Conservation (phyloP, 2,113 vertebrate species). For the Pituophis catenifer region DNA sequence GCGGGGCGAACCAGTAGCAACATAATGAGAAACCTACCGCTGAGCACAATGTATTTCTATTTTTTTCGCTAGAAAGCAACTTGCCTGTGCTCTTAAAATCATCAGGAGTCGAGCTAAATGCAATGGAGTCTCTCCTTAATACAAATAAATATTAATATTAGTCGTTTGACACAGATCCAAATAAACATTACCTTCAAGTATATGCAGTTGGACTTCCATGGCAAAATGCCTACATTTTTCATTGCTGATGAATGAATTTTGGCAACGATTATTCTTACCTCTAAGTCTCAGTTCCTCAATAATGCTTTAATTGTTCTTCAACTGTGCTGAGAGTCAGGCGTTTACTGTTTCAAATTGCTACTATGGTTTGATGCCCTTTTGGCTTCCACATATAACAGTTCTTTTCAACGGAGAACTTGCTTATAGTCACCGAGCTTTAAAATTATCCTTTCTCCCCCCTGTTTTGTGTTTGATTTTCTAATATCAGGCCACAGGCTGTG, state of each 20-base stretch:
- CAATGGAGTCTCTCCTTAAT: neutral
- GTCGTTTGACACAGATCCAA: neutral
- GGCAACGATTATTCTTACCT: neutral
- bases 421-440: slow-evolving; percentile 35
- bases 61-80: neutral
- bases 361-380: slow-evolving; percentile 34
- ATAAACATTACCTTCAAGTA: neutral
- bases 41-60: neutral
- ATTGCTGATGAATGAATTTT: neutral
- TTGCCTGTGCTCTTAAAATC: neutral
- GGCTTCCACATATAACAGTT: slow-evolving; percentile 25
- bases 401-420: neutral
- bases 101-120: neutral
- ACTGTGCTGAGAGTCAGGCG: slow-evolving; percentile 1
- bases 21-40: too few species aligned
- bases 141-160: neutral
- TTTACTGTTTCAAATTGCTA: slow-evolving; percentile 12
- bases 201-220: neutral
- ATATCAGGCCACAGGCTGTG: slow-evolving; percentile 12
- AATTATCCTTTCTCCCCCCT: slow-evolving; percentile 7
- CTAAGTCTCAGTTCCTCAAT: slow-evolving; percentile 4
- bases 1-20: too few species aligned
- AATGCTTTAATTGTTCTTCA: slow-evolving; percentile 33
- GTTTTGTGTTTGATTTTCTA: slow-evolving; percentile 24
- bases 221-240: neutral